These are phyloP conservation scores for Xiphophorus birchmanni DNA, from an alignment of 2,797 vertebrate genomes.

Conservation along the genomic window DNA sequence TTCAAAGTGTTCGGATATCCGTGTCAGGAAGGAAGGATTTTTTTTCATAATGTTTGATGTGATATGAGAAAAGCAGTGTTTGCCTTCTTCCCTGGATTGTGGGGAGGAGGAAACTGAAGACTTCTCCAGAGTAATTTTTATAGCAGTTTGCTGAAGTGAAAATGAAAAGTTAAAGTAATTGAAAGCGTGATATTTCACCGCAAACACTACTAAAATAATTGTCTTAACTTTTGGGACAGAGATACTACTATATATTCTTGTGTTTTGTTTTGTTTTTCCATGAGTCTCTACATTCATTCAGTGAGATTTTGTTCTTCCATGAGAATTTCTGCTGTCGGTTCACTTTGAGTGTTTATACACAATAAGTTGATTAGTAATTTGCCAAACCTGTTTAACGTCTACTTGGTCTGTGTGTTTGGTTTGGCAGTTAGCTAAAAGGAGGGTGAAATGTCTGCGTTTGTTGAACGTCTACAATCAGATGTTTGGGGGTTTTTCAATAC, in stretches of 20 bases:
- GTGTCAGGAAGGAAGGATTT: conserved; percentile 3
- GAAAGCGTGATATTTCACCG: conserved; percentile 6
- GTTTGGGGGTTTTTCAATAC: not conserved
- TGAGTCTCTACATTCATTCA: conserved; percentile 24
- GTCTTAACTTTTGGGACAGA: conserved; percentile 1
- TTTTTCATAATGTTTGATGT: not conserved
- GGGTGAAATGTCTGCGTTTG: not conserved
- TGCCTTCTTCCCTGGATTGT: conserved; percentile 11
- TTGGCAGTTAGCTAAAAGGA: not conserved
- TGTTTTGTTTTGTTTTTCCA: conserved; percentile 20
- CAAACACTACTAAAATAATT: not conserved
- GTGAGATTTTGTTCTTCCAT: conserved; percentile 12
- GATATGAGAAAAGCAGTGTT: conserved; percentile 13
- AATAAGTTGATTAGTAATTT: not conserved
- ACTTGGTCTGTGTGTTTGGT: not conserved
- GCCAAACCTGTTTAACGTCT: not conserved
- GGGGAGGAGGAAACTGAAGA: not conserved
- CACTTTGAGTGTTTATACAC: not conserved
- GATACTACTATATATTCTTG: conserved; percentile 12
- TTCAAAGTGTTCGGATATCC: not conserved
- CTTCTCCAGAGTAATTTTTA: not conserved
- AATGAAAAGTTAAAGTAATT: not conserved
- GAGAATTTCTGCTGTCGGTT: conserved; percentile 16
- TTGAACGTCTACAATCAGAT: not conserved
- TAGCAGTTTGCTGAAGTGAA: conserved; percentile 7